Conservation (phyloP, 1,140 invertebrate genomes). For the Parasteatoda tepidariorum region DNA sequence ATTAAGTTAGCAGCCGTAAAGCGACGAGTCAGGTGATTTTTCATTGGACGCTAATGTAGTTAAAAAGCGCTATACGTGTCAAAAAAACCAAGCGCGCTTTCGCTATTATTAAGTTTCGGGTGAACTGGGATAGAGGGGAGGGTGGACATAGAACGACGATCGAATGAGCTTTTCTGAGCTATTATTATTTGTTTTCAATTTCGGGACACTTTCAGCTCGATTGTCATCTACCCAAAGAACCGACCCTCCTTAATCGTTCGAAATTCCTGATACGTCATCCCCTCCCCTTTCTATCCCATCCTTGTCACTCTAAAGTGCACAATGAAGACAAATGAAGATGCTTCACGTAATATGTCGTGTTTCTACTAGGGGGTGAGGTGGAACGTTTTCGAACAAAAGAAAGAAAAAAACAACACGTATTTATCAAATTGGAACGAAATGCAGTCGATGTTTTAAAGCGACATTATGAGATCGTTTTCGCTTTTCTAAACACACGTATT, state of each 20-base stretch:
- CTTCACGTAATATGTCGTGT: slow-evolving; percentile 32
- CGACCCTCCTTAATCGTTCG: slow-evolving; percentile 17
- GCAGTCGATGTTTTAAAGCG: slow-evolving; percentile 49
- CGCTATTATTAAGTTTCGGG: background rate
- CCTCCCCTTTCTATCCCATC: background rate
- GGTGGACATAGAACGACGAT: slow-evolving; percentile 13
- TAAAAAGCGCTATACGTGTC: background rate
- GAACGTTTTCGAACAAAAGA: background rate
- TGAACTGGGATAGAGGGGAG: background rate
- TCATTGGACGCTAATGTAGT: slow-evolving; percentile 1
- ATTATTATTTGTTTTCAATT: slow-evolving; percentile 54
- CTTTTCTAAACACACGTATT: background rate
- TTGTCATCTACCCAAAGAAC: slow-evolving; percentile 13
- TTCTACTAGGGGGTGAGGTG: background rate
- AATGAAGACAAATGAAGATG: slow-evolving; percentile 45
- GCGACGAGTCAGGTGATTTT: background rate
- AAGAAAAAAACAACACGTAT: slow-evolving; percentile 12
- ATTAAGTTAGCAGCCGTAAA: background rate
- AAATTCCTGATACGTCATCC: background rate
- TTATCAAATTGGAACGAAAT: slow-evolving; percentile 48
- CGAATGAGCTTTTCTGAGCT: slow-evolving; percentile 40
- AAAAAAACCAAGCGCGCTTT: slow-evolving; percentile 3
- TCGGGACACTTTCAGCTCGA: slow-evolving; percentile 40
- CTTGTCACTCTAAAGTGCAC: background rate
- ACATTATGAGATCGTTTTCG: slow-evolving; percentile 36